Percentiles rank a stretch among this genome's conserved stretches.
Conservation (phyloP, 35 echinoderm and acorn worm genomes). For the Hemicentrotus pulcherrimus region DNA sequence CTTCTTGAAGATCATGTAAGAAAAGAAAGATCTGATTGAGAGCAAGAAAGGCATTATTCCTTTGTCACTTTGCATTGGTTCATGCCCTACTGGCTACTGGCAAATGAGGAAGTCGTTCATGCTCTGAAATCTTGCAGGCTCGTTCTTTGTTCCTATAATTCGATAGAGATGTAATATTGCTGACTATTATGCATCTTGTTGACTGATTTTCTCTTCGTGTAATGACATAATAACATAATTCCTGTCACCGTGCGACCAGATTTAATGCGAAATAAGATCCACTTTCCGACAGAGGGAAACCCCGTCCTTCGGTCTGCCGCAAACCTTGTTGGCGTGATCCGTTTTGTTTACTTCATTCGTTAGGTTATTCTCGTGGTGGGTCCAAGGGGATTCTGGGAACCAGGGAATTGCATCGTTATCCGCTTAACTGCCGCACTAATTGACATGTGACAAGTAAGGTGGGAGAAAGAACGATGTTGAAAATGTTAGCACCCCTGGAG, state of each 20-base stretch:
- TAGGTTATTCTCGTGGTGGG: background rate
- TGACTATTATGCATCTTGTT: background rate
- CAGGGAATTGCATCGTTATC: conserved; percentile 9
- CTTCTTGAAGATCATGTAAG: background rate
- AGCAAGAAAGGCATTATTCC: background rate
- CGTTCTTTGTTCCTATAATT: background rate
- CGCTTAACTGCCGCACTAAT: conserved; percentile 5
- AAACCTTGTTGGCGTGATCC: background rate
- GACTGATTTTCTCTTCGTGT: background rate
- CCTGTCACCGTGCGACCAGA: background rate
- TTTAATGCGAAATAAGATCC: background rate
- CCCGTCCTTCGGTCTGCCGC: background rate
- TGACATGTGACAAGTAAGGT: background rate
- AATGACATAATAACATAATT: conserved; percentile 20
- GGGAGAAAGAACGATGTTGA: background rate
- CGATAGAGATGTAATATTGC: background rate
- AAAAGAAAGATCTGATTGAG: background rate
- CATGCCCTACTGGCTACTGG: background rate
- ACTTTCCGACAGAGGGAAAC: background rate
- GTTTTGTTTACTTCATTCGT: conserved; percentile 11
- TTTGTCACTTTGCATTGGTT: background rate
- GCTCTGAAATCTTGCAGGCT: background rate
- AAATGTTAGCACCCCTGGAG: background rate
- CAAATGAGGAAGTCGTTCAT: background rate
- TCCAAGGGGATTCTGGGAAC: background rate